A percentile compares a stretch with the other conserved stretches of the same genome.
phyloP scores from a whole-genome alignment of 2,888 invertebrate genomes.

The Euspilapteryx auroguttella region DNA sequence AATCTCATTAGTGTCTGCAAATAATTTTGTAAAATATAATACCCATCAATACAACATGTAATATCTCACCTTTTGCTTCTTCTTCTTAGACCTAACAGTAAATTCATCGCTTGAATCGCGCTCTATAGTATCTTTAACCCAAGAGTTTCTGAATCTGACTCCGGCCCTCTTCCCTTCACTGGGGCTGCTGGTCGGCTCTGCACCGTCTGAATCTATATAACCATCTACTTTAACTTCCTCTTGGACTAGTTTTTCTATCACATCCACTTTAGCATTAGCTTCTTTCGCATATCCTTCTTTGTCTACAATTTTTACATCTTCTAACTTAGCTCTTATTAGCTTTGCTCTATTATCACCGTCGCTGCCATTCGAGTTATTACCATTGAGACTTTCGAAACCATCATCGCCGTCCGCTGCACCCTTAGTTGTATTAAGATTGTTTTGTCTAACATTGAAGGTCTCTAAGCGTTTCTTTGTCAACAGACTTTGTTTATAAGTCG shows the following conservation, averaged over 20 bases:
- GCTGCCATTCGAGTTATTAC: constrained; percentile 75
- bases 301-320: constrained; percentile 5
- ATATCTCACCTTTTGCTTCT: constrained; percentile 46
- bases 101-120: constrained; percentile 39
- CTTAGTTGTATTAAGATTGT: constrained; percentile 21
- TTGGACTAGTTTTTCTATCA: constrained; percentile 20
- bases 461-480: constrained; percentile 48
- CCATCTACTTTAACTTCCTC: constrained; percentile 34
- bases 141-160: constrained; percentile 39
- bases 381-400: constrained; percentile 84
- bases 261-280: background rate
- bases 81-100: constrained; percentile 21
- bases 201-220: constrained; percentile 34
- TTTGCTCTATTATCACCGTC: constrained; percentile 29
- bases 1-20: too few relatives aligned
- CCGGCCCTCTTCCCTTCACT: constrained; percentile 28
- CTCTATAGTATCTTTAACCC: constrained; percentile 25
- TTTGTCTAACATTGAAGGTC: constrained; percentile 38
- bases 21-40: too few relatives aligned
- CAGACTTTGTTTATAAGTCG: constrained; percentile 30
- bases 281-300: constrained; percentile 12
- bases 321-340: constrained; percentile 9
- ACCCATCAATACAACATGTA: too few relatives aligned
- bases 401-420: constrained; percentile 68
- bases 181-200: constrained; percentile 27